phyloP scores from a whole-genome alignment of 2,888 invertebrate genomes.

The Iselma pallidipennis region DNA sequence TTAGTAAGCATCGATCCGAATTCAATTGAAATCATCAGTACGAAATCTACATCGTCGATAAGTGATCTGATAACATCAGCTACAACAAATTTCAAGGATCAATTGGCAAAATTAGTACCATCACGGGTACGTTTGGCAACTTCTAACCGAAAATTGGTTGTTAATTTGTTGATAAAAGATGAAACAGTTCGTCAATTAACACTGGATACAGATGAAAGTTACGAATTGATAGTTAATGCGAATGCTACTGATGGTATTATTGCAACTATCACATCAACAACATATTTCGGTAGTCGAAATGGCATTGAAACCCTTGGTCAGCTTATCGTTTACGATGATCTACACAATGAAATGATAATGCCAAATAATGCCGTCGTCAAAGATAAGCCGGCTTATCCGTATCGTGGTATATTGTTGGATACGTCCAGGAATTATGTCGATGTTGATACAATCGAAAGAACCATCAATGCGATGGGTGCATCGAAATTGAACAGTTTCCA shows the following conservation, averaged over 20 bases:
- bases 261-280: constrained; percentile 61
- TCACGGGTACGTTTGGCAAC: neutral
- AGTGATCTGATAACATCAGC: constrained; percentile 42
- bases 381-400: constrained; percentile 84
- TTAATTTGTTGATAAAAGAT: constrained; percentile 50
- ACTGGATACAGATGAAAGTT: constrained; percentile 64
- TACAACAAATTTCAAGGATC: constrained; percentile 38
- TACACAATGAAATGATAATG: constrained; percentile 64
- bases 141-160: constrained; percentile 34
- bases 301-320: constrained; percentile 71
- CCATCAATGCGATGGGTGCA: constrained; percentile 87
- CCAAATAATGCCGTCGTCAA: constrained; percentile 64
- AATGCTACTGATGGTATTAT: constrained; percentile 58
- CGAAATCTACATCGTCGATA: constrained; percentile 43
- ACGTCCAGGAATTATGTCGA: constrained; percentile 87
- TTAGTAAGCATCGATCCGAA: constrained; percentile 59
- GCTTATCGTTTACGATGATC: constrained; percentile 69
- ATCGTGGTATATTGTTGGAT: constrained; percentile 88
- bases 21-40: constrained; percentile 58
- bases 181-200: constrained; percentile 48
- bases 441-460: constrained; percentile 70
- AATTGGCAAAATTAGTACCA: constrained; percentile 25
- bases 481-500: constrained; percentile 93
- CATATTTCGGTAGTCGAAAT: constrained; percentile 70
- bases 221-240: constrained; percentile 56